Base-by-base conservation (phyloP, 1,140 invertebrate genomes). In the Danaus melanippus region DNA sequence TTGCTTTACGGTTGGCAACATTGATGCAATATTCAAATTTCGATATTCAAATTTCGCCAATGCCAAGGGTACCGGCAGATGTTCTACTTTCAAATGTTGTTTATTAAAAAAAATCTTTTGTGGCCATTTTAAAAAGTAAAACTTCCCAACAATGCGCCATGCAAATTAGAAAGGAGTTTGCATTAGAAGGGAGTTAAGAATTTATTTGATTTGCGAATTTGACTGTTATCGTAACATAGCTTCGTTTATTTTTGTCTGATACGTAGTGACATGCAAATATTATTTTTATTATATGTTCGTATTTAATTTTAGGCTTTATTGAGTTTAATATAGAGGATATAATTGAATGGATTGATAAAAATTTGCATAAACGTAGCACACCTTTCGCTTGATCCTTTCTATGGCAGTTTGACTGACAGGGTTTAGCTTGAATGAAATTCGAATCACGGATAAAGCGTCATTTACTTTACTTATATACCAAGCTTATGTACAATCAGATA, bases 81-180 rank as follows among this genome's bases (percentile, higher is more conserved):
- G 82, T 86, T 80, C 77, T 76, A 78, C 56, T 75, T 79, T 69
- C 64, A 64, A 77, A 78, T 79, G 78, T 80, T 85, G 79, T 83
- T 85, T 84, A 80, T 83, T 78, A 82, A 84, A 82, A 81, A 81
- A 84, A 84, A 77, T 76, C 78, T 78, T 80, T 86, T 84, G 78
- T 81, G 78, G 79, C 74, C 71, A 79, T 80, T 84, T 81, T 67
- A 79, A 84, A 68, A 82, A 81, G 76, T 81, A 78, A 76, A 82
- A 76, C 67, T 77, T 79, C 69, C 65, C 74, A 63, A 84, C 83
- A 86, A 86, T 82, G 69, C 70, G 66, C 77, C 78, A 86, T 86
- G 83, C 83, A 86, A 86, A 86, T 86, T 86, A 86, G 83, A 74
- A 71, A 56, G 58, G 60, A 67, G 65, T 54, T 45, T 53, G 42